Evolutionary conservation across 2,888 invertebrate species (phyloP), one percentile per base, ranked within the genome.

Genomic region (Orthosia cruda): DNA sequence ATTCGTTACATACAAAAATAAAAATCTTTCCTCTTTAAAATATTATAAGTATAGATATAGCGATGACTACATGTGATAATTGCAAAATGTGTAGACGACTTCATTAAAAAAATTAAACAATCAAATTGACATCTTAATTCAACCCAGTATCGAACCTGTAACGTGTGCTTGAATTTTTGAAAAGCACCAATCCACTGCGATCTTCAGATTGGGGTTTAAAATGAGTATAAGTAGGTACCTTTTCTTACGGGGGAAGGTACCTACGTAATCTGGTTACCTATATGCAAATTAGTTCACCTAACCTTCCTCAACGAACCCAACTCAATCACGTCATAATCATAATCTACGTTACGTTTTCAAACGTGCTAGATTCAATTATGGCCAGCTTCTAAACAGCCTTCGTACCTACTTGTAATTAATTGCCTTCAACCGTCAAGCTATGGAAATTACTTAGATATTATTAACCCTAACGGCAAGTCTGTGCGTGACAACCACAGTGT

Each of bases 341-440:
- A 11, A 76, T 5, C 4, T 45, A 13, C 12, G 26, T 50, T 58
- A 13, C 15, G 15, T 67, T 66, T 69, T 55, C 16, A 71, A 59
- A 61, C 16, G 26, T 47, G n/a, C n/a, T 61, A 54, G 32, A 58
- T 67, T 68, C 54, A 45, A 23, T 49, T 50, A 66, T 23, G 16
- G 18, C 26, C 20, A n/a, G 16, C n/a, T 55, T 40, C 50, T 26
- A 74, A 78, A 54, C 47, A 61, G 18, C 68, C 32, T 68, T 65
- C 16, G 13, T 20, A 52, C n/a, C n/a, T n/a, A n/a, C 49, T 55
- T 45, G 45, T 77, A 47, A 71, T 63, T 71, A 72, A 84, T 80
- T 57, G 13, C 57, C 40, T 1, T 54, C 26, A 54, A 26, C 64
- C 40, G 40, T 68, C 61, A 68, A 65, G 26, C 16, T 69, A 66